phyloP scores from a whole-genome alignment of 1,140 invertebrate genomes.

The Drosophila varians region DNA sequence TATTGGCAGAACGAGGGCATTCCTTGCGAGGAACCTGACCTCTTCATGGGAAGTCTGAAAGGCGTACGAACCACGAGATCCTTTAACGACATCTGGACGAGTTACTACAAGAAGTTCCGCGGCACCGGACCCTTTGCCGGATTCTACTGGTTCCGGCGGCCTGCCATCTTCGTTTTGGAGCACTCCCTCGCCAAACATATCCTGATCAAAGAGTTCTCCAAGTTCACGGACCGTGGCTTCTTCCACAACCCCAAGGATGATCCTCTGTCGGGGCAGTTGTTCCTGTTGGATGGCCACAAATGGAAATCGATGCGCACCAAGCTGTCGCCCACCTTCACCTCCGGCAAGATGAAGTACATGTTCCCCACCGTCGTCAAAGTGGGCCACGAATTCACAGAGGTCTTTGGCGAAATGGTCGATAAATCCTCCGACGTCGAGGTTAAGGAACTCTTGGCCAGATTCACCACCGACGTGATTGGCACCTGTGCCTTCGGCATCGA shows the following conservation, averaged over 20 bases:
- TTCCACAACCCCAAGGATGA: constrained; percentile 84
- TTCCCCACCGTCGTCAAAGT: constrained; percentile 79
- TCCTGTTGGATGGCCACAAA: constrained; percentile 83
- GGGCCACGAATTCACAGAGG: constrained; percentile 68
- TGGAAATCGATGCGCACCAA: constrained; percentile 85
- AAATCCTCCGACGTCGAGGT: constrained; percentile 54
- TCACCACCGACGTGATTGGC: constrained; percentile 85
- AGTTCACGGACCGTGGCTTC: constrained; percentile 84
- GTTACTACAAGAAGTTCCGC: constrained; percentile 74
- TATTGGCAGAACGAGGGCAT: constrained; percentile 84
- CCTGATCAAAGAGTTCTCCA: constrained; percentile 86
- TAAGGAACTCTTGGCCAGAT: constrained; percentile 68
- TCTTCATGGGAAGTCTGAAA: constrained; percentile 69
- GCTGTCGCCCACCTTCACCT: constrained; percentile 86
- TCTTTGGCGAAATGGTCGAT: constrained; percentile 32
- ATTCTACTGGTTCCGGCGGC: constrained; percentile 83
- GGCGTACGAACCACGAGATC: constrained; percentile 31
- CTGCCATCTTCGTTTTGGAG: constrained; percentile 84
- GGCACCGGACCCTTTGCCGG: constrained; percentile 75
- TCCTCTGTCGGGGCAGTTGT: constrained; percentile 84
- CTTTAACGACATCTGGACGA: constrained; percentile 47
- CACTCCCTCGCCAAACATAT: constrained; percentile 86
- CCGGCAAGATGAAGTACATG: constrained; percentile 86
- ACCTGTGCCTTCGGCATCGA: constrained; percentile 87
- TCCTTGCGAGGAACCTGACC: constrained; percentile 78